Base-by-base conservation (phyloP, 2,888 invertebrate genomes). In the Eubasilissa splendida region DNA sequence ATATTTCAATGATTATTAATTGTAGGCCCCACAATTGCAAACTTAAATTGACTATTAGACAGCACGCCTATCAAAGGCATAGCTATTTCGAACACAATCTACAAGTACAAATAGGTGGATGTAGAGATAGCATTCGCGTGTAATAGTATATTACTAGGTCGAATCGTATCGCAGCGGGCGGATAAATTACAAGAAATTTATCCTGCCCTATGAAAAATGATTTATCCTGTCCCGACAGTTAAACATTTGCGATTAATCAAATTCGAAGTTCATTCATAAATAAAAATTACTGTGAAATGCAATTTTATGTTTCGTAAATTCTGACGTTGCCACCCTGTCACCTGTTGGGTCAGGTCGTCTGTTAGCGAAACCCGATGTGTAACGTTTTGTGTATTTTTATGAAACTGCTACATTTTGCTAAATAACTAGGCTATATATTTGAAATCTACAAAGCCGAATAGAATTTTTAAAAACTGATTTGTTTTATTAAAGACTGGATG, bases 11-110 rank as follows among this genome's bases (percentile, higher is more conserved):
- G 42, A 73, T 54, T n/a, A 53, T 33, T 12, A 73, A 54, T 58
- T 14, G 14, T 12, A 12, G 58, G 56, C 71, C 54, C 33, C 56
- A 73, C 71, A 50, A 31, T 52, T 50, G 50, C 50, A 50, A 50
- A 56, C 14, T 11, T 56, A 73, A 73, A 73, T 73, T 73, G 42
- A 73, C 42, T 56, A 56, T 73, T 56, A 56, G 71, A 73, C 71
- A 73, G 56, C 71, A 50, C 71, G n/a, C 54, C 71, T 73, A 58
- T n/a, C 71, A 33, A 73, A 58, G 22, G 71, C 71, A 73, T 73
- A 56, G 71, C 71, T 73, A 73, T 73, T 73, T 73, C 71, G 56
- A 73, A 73, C 71, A 58, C 71, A 56, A 73, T 73, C 71, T 73
- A 73, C 54, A 42, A 42, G 42, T 42, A 42, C 42, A 12, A 73